These are phyloP conservation scores for Priocnemis perturbator DNA, from an alignment of 2,888 invertebrate species.

Conservation along the genomic window DNA sequence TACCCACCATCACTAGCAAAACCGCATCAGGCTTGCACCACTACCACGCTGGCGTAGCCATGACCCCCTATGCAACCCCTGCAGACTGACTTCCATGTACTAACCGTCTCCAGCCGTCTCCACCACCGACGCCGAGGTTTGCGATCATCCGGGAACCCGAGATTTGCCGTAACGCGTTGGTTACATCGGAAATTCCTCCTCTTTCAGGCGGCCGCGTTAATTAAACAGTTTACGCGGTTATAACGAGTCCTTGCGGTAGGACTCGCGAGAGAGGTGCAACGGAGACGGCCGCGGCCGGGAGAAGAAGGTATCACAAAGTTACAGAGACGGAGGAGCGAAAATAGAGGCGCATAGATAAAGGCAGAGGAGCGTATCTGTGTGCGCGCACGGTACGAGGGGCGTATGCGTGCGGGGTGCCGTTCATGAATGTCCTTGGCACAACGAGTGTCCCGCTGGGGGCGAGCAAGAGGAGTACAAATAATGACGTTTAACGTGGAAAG, in stretches of 20 bases:
- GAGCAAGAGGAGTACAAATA: conserved; percentile 6
- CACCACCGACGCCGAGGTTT: conserved; percentile 50
- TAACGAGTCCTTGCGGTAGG: conserved; percentile 41
- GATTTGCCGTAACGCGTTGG: conserved; percentile 40
- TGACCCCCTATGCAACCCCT: conserved; percentile 55
- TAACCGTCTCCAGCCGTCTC: conserved; percentile 46
- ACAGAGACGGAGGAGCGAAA: conserved; percentile 6
- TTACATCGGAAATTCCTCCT: conserved; percentile 55
- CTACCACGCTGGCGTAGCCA: conserved; percentile 2
- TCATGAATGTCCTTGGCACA: conserved; percentile 6
- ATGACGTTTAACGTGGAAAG: conserved; percentile 4
- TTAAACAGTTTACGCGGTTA: conserved; percentile 53
- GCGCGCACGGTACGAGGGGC: no score
- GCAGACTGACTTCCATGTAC: conserved; percentile 57
- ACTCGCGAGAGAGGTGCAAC: conserved; percentile 23
- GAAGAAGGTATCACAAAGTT: neutral
- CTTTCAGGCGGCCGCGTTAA: conserved; percentile 55
- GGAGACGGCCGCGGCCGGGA: neutral
- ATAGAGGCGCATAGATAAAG: conserved; percentile 1
- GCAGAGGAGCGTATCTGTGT: no score
- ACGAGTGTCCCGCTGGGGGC: conserved; percentile 1
- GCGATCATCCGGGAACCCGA: conserved; percentile 39
- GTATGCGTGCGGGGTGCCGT: neutral
- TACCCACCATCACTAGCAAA: conserved; percentile 50
- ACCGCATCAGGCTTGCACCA: conserved; percentile 26